A percentile compares a stretch with the other conserved stretches of the same genome.
Evolutionary conservation across 1,140 invertebrate species (phyloP).

Genomic region (Orius insidiosus): DNA sequence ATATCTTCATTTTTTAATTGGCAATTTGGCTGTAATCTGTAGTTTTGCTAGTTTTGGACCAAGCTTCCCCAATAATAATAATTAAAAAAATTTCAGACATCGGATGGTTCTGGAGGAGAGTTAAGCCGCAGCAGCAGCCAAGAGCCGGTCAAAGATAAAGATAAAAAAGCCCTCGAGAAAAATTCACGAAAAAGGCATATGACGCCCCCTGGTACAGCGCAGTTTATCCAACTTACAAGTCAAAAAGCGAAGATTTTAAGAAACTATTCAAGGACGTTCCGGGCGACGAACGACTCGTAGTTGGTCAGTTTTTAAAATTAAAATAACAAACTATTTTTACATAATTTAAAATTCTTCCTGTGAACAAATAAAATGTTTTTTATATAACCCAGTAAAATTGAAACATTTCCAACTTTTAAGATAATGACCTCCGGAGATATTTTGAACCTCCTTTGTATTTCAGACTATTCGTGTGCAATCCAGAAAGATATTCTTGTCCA

Average conservation of each 20-base stretch:
- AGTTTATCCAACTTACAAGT: constrained; percentile 85
- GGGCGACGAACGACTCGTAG: constrained; percentile 75
- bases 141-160: constrained; percentile 21
- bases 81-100: constrained; percentile 2
- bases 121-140: constrained; percentile 14
- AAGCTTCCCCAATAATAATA: neutral
- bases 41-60: neutral
- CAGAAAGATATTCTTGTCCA: constrained; percentile 87
- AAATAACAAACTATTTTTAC: too few species aligned
- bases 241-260: constrained; percentile 79
- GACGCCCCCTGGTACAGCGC: constrained; percentile 60
- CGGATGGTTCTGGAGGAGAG: constrained; percentile 4
- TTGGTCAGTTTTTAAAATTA: too few species aligned
- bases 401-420: too few species aligned
- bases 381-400: too few species aligned
- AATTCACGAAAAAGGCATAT: constrained; percentile 38
- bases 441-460: constrained; percentile 18
- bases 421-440: too few species aligned
- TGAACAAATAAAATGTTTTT: too few species aligned
- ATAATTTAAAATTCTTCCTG: too few species aligned
- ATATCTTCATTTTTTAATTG: too few species aligned
- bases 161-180: constrained; percentile 27
- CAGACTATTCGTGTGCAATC: constrained; percentile 92
- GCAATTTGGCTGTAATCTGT: neutral
- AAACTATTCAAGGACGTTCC: constrained; percentile 83